These are phyloP conservation scores for Zelleria hepariella DNA, from an alignment of 2,888 invertebrate species.

Conservation along the genomic window DNA sequence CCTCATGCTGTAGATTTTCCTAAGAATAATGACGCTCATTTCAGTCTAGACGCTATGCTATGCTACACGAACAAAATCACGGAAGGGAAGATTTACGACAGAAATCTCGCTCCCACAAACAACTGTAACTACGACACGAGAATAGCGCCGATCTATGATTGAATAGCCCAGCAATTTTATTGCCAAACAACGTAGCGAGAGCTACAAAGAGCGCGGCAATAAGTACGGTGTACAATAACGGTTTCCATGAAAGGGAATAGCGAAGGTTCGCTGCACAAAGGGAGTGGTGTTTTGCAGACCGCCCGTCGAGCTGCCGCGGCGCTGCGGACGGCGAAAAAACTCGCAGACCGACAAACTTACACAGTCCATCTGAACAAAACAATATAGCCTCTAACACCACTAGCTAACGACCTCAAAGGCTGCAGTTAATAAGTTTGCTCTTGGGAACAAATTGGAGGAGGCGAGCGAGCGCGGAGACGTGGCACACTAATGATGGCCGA, in stretches of 20 bases:
- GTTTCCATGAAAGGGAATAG: conserved; percentile 47
- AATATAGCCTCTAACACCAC: not conserved
- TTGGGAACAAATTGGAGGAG: conserved; percentile 10
- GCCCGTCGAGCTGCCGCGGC: conserved; percentile 44
- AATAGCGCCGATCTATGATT: conserved; percentile 16
- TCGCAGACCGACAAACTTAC: conserved; percentile 33
- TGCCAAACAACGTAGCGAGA: conserved; percentile 28
- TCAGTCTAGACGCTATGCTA: not conserved
- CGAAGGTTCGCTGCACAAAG: conserved; percentile 40
- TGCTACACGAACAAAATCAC: not conserved
- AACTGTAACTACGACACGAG: not conserved
- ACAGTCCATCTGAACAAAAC: not conserved
- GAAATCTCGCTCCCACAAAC: not conserved
- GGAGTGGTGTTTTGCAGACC: conserved; percentile 35
- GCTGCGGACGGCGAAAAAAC: conserved; percentile 41
- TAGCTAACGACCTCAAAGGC: not conserved
- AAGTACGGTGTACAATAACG: conserved; percentile 46
- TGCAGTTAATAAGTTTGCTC: not conserved
- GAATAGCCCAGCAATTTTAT: conserved; percentile 35
- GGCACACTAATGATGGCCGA: conserved; percentile 33
- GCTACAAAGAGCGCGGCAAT: conserved; percentile 39
- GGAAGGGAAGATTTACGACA: not conserved
- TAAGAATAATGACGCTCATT: not conserved
- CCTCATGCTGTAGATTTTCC: not conserved
- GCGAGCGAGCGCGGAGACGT: conserved; percentile 6